phyloP scores from a whole-genome alignment of 2,797 vertebrate genomes.

The Poecilia gillii region DNA sequence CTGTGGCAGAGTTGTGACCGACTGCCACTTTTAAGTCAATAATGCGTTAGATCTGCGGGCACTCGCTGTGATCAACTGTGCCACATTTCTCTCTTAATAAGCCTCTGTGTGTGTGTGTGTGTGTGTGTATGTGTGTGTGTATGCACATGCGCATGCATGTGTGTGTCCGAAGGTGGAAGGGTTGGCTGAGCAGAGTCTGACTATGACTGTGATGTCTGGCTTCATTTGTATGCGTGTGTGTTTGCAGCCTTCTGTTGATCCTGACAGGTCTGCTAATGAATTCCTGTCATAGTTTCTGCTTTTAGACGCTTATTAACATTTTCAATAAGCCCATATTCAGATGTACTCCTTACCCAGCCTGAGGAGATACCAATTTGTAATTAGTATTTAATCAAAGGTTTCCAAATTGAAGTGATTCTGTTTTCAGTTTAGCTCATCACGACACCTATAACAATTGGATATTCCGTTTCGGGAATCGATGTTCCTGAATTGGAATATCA shows the following conservation, averaged over 20 bases:
- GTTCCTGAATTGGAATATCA: not conserved
- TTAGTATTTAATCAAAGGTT: not conserved
- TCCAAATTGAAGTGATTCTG: not conserved
- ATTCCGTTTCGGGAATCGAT: not conserved
- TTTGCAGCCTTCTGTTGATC: constrained; percentile 15
- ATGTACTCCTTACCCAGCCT: not conserved
- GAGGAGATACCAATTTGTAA: constrained; percentile 16
- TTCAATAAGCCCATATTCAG: constrained; percentile 5
- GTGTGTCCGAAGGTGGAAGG: not conserved
- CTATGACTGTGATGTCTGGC: constrained; percentile 16
- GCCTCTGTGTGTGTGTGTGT: constrained; percentile 21
- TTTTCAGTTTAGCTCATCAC: not conserved
- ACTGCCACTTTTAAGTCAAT: constrained; percentile 56
- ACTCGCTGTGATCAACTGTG: constrained; percentile 54
- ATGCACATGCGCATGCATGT: constrained; percentile 15
- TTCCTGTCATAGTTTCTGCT: constrained; percentile 12
- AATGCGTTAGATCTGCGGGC: constrained; percentile 53
- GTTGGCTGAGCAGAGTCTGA: constrained; percentile 2
- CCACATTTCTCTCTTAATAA: constrained; percentile 57
- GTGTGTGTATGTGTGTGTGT: constrained; percentile 5
- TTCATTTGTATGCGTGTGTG: constrained; percentile 9
- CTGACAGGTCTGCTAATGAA: constrained; percentile 15
- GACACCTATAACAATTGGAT: not conserved
- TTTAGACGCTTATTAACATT: constrained; percentile 17
- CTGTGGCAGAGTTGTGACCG: constrained; percentile 37